Conservation (phyloP, 2,113 vertebrate genomes). For the Helogale parvula region DNA sequence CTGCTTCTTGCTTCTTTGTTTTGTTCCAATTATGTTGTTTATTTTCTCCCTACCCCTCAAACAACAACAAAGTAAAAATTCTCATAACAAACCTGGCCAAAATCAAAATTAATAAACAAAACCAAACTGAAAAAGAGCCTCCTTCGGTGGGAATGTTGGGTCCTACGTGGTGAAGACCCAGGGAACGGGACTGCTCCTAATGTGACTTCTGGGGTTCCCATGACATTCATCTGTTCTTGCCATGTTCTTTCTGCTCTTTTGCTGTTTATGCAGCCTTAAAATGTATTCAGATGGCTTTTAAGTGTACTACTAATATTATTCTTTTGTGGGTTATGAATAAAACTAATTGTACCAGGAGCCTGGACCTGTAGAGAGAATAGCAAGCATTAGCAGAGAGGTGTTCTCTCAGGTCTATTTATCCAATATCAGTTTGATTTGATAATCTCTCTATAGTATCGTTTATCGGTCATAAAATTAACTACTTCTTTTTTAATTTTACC, state of each 20-base stretch:
- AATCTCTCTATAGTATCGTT: background rate
- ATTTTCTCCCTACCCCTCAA: background rate
- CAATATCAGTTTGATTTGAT: conserved; percentile 1
- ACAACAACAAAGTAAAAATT: background rate
- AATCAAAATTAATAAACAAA: background rate
- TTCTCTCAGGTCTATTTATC: conserved; percentile 25
- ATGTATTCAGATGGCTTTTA: background rate
- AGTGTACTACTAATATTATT: background rate
- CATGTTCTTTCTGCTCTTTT: background rate
- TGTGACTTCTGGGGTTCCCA: background rate
- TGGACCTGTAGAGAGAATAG: background rate
- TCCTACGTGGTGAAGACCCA: background rate
- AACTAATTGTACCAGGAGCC: background rate
- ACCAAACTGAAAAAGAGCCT: background rate
- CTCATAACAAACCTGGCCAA: background rate
- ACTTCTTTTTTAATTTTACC: conserved; percentile 26
- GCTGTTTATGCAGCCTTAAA: background rate
- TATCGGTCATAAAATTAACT: background rate
- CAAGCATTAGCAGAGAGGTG: background rate
- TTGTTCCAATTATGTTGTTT: background rate
- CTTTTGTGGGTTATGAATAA: background rate
- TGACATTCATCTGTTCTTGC: background rate
- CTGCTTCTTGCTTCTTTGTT: conserved; percentile 14
- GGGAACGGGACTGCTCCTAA: background rate
- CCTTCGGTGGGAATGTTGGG: background rate